phyloP scores from a whole-genome alignment of 1,140 invertebrate species.

The Holcopasites calliopsidis region DNA sequence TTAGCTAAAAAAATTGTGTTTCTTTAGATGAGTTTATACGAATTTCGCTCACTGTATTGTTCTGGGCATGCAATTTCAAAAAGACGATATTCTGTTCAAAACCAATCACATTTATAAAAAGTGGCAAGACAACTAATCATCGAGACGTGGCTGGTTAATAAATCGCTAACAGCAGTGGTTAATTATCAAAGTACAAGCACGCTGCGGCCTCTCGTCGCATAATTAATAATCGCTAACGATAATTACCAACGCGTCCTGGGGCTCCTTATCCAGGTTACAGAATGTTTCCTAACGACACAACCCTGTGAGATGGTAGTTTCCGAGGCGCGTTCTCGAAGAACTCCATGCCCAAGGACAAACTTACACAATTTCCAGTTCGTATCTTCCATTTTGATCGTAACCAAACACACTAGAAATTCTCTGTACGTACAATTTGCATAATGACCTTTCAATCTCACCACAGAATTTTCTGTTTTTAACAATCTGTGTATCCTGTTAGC shows the following conservation, averaged over 20 bases:
- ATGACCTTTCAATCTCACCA: too few relatives aligned
- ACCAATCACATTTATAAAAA: background rate
- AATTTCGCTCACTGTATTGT: too few relatives aligned
- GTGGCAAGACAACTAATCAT: background rate
- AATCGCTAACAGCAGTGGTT: background rate
- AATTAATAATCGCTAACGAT: constrained; percentile 30
- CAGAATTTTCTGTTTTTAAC: too few relatives aligned
- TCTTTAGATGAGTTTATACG: too few relatives aligned
- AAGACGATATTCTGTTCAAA: too few relatives aligned
- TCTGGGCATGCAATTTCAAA: too few relatives aligned
- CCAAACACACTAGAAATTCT: too few relatives aligned
- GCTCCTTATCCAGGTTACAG: background rate
- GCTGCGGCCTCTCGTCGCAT: background rate
- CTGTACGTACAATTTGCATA: too few relatives aligned
- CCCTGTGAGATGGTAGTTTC: constrained; percentile 18
- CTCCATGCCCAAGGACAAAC: too few relatives aligned
- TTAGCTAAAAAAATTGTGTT: too few relatives aligned
- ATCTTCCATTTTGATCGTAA: background rate
- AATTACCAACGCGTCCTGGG: constrained; percentile 4
- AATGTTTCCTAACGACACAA: constrained; percentile 31
- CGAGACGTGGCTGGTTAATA: background rate
- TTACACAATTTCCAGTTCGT: background rate
- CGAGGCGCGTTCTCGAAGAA: background rate
- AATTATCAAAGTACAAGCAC: background rate
- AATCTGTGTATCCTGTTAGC: too few relatives aligned